These are phyloP conservation scores for Amphipyra berbera DNA, from an alignment of 2,888 invertebrate species.

Conservation along the genomic window DNA sequence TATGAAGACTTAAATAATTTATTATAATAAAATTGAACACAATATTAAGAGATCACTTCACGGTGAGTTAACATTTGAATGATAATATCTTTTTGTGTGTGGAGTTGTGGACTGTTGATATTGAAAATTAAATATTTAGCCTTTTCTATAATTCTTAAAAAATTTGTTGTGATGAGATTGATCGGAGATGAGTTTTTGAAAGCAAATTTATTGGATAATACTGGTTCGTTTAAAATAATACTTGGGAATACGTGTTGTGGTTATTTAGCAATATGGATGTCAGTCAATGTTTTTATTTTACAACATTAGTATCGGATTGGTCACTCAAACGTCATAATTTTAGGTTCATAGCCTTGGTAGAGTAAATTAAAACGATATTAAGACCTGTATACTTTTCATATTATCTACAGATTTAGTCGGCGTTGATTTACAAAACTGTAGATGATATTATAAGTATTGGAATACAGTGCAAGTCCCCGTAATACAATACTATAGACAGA, in stretches of 20 bases:
- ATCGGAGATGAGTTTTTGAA: no score
- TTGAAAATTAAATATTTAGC: neutral
- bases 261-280: slow-evolving; percentile 1
- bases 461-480: slow-evolving; percentile 59
- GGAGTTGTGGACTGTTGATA: neutral
- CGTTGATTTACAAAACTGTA: slow-evolving; percentile 1
- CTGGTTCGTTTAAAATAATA: slow-evolving; percentile 26
- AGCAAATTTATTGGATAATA: no score
- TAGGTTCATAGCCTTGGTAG: slow-evolving; percentile 48
- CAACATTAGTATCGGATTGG: neutral
- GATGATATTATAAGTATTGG: slow-evolving; percentile 31
- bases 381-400: slow-evolving; percentile 11
- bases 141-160: neutral
- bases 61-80: slow-evolving; percentile 53
- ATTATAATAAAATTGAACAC: slow-evolving; percentile 69
- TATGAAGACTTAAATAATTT: slow-evolving; percentile 33
- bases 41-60: slow-evolving; percentile 67
- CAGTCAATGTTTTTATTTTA: slow-evolving; percentile 19
- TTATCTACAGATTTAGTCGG: slow-evolving; percentile 5
- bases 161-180: no score
- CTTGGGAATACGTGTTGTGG: slow-evolving; percentile 23
- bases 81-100: neutral
- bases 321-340: slow-evolving; percentile 29
- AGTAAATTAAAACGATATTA: slow-evolving; percentile 21
- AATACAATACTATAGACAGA: slow-evolving; percentile 43